Evolutionary conservation across 1,140 invertebrate species (phyloP).

Genomic region (Cotesia glomerata): DNA sequence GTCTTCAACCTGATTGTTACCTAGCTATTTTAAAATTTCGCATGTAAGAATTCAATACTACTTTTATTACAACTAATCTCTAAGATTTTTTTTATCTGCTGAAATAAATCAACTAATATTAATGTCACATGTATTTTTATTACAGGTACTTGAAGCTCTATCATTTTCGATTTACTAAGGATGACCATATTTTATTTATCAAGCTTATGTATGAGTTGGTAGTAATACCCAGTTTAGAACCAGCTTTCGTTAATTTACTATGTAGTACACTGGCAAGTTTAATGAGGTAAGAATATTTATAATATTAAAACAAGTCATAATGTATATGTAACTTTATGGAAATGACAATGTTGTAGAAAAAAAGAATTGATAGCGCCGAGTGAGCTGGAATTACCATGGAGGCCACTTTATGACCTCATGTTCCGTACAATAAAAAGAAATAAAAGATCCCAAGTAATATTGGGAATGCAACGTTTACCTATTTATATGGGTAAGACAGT

Average conservation of each 20-base stretch:
- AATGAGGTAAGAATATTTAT: conserved; percentile 63
- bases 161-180: conserved; percentile 86
- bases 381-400: conserved; percentile 85
- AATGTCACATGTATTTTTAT: conserved; percentile 39
- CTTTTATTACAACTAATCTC: neutral
- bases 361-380: conserved; percentile 76
- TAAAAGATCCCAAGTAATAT: conserved; percentile 52
- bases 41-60: conserved; percentile 62
- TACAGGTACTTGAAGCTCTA: conserved; percentile 81
- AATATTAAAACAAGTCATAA: neutral
- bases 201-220: conserved; percentile 82
- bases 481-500: conserved; percentile 56
- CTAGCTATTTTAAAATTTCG: conserved; percentile 70
- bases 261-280: conserved; percentile 64
- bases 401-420: conserved; percentile 79
- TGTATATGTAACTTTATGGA: neutral
- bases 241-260: conserved; percentile 74
- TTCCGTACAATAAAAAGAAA: conserved; percentile 62
- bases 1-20: conserved; percentile 72
- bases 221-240: conserved; percentile 78
- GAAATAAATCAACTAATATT: neutral
- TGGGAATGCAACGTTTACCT: conserved; percentile 71
- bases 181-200: conserved; percentile 89
- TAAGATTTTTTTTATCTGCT: conserved; percentile 12
- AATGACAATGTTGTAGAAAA: conserved; percentile 67